These are phyloP conservation scores for Conger conger DNA, from an alignment of 2,113 vertebrate genomes.

Conservation along the genomic window DNA sequence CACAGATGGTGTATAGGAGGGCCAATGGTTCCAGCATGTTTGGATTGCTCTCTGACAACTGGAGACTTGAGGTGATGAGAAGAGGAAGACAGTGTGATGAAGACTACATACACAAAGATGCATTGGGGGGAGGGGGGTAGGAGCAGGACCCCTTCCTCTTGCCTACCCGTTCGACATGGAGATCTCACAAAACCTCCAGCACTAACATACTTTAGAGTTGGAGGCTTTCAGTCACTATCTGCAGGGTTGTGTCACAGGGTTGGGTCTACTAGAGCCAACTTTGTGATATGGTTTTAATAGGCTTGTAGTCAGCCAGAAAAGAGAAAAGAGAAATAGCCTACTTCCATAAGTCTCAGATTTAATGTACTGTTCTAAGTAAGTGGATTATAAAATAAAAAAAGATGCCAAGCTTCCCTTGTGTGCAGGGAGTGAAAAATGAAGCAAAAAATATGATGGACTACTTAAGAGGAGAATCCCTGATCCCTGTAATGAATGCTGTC, in stretches of 20 bases:
- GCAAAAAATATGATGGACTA: constrained; percentile 23
- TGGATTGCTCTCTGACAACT: background rate
- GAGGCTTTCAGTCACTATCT: background rate
- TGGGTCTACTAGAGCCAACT: constrained; percentile 6
- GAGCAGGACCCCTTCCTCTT: background rate
- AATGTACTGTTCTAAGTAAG: constrained; percentile 28
- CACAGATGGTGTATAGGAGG: background rate
- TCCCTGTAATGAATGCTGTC: constrained; percentile 41
- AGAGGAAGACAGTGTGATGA: too few relatives aligned
- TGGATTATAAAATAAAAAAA: constrained; percentile 34
- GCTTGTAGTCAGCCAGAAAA: constrained; percentile 27
- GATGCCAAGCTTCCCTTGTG: constrained; percentile 32
- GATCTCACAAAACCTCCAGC: background rate
- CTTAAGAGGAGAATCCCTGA: constrained; percentile 39
- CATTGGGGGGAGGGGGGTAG: too few relatives aligned
- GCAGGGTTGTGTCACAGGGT: background rate
- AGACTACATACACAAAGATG: too few relatives aligned
- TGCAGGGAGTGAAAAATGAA: constrained; percentile 16
- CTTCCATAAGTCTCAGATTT: constrained; percentile 28
- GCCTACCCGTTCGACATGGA: background rate
- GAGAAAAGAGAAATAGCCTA: constrained; percentile 20
- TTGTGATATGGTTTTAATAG: constrained; percentile 36
- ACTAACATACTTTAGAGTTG: background rate
- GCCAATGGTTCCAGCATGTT: background rate
- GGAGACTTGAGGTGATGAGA: too few relatives aligned